Evolutionary conservation across 53 echinoderm and acorn worm species (phyloP), one percentile per base, ranked within the genome.

Genomic region (Paracentrotus lividus): DNA sequence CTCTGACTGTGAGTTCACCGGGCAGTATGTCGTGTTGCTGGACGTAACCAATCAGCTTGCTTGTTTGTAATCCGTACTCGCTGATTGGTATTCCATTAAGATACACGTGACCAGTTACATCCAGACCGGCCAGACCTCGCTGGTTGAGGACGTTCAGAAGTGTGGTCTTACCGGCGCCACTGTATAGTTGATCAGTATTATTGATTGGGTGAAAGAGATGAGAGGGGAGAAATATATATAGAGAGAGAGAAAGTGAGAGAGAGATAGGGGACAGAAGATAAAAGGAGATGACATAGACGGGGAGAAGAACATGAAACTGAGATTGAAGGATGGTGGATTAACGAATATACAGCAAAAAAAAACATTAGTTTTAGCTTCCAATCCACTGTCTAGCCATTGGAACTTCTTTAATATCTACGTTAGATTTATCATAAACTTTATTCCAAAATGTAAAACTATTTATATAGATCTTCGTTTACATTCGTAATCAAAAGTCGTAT

Each of bases 141-240:
- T 95, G 92, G 75, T 94, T 95, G 56, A 96, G 85, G n/a, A 96
- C 95, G 65, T 96, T 96, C 84, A 96, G 89, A 29, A 96, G 88
- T 32, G 96, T 96, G 20, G 96, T 95, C 68, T 96, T 96, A 47
- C 96, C 96, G 53, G 96, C 95, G 24, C 96, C 96, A 89, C 96
- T 96, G 59, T 36, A 36, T 16, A n/a, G n/a, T n/a, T n/a, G n/a
- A 69, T 15, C 36, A 69, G 38, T 2, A 68, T 13, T 15, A 12
- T 55, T 55, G n/a, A 8, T 55, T 55, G 81, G 29, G 56, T 34
- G 57, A 86, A 16, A 56, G 33, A 85, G 52, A 23, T 52, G 2
- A 20, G 47, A 31, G 24, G 84, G 84, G 33, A 23, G 32, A 21
- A 8, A 49, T 24, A 49, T 51, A 42, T 15, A 4, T 2, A 81